Evolutionary conservation across 53 echinoderm and acorn worm genomes (phyloP), one percentile per base, ranked within the genome.

Genomic region (Crossaster papposus): DNA sequence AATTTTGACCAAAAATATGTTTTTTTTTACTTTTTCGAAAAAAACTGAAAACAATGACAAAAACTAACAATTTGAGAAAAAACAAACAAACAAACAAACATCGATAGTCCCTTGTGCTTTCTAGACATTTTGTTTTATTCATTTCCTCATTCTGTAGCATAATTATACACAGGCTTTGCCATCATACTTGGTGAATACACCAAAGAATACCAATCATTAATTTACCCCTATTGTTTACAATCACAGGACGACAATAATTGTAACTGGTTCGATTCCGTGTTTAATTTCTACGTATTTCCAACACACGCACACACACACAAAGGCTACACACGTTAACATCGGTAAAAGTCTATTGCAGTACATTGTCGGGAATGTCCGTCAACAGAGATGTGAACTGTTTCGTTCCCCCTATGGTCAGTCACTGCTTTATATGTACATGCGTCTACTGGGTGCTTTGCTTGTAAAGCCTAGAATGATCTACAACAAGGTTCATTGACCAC

Each of bases 151-250:
- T 87, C n/a, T 77, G 62, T 77, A 87, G 87, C 87, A 24, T 87
- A 55, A 87, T 75, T 76, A 87, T 87, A 77, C 87, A 87, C 76
- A 85, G 87, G 87, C 87, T 87, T 87, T 58, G 87, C 87, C 77
- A 58, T 33, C 83, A 83, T 26, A 24, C 17, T 12, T 50, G 13
- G 72, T 84, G 77, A 87, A 64, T 87, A 76, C 87, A 87, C 87
- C 77, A 80, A 87, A 87, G 36, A 35, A 87, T 77, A 87, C 31
- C 54, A 30, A 51, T 80, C 62, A 78, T 51, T n/a, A n/a, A 32
- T 24, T 82, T 82, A 70, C 14, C 35, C 74, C 74, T 73, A 44
- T 73, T 73, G 33, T 73, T 29, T 73, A 73, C 74, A 73, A 33
- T 70, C 36, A 73, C 68, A 11, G 28, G 68, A 68, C 62, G 23